A percentile compares a stretch with the other conserved stretches of the same genome.
Conservation (phyloP, 2,888 invertebrate species). For the Hypercompe scribonia region DNA sequence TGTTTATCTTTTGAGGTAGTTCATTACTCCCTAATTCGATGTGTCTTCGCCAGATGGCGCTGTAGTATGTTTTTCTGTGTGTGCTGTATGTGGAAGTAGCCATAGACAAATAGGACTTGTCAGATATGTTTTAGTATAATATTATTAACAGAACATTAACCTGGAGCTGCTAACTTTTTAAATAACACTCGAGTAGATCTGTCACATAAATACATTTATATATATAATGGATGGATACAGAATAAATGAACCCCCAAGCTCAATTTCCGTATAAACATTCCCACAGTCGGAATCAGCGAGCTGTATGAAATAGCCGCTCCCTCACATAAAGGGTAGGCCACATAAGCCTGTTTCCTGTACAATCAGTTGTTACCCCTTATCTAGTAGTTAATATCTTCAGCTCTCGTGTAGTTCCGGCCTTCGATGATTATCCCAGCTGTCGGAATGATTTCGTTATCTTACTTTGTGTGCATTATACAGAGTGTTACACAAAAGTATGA, state of each 20-base stretch:
- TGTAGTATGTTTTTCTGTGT: too few relatives aligned
- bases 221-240: slow-evolving; percentile 7
- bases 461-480: background rate
- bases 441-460: slow-evolving; percentile 26
- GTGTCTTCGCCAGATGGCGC: too few relatives aligned
- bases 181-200: too few relatives aligned
- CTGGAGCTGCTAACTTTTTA: background rate
- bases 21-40: too few relatives aligned
- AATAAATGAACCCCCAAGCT: slow-evolving; percentile 13
- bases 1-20: too few relatives aligned
- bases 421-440: slow-evolving; percentile 45
- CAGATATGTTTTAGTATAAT: too few relatives aligned
- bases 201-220: background rate
- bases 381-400: slow-evolving; percentile 56
- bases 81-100: too few relatives aligned
- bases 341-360: slow-evolving; percentile 45
- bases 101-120: too few relatives aligned
- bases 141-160: background rate
- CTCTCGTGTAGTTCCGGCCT: slow-evolving; percentile 56
- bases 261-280: slow-evolving; percentile 37
- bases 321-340: slow-evolving; percentile 36
- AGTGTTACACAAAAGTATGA: background rate
- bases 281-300: slow-evolving; percentile 46
- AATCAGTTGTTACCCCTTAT: slow-evolving; percentile 59
- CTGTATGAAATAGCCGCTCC: slow-evolving; percentile 39